Conservation (phyloP, 2,797 vertebrate genomes). For the Danio tinwini region DNA sequence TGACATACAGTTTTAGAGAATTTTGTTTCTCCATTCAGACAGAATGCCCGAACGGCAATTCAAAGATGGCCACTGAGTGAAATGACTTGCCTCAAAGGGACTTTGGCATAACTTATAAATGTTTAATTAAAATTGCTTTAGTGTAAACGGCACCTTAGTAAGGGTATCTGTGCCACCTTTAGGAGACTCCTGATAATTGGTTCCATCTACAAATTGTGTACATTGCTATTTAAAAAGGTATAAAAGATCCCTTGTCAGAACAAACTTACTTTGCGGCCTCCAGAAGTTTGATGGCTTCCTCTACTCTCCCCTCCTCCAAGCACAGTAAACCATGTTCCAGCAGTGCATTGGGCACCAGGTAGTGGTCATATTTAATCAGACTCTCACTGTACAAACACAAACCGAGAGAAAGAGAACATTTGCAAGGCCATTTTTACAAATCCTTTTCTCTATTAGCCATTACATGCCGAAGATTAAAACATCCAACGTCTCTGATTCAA, state of each 20-base stretch:
- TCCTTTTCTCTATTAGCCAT: not conserved
- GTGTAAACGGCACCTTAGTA: too few relatives aligned
- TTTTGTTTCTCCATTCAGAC: too few relatives aligned
- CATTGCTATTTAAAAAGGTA: not conserved
- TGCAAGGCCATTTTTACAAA: not conserved
- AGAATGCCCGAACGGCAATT: too few relatives aligned
- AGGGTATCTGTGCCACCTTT: not conserved
- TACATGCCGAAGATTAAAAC: not conserved
- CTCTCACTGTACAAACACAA: conserved; percentile 82
- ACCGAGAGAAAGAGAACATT: conserved; percentile 41
- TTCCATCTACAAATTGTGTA: not conserved
- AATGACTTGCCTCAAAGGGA: too few relatives aligned
- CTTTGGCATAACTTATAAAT: too few relatives aligned
- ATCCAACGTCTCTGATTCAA: conserved; percentile 9
- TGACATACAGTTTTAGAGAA: too few relatives aligned
- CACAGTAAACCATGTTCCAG: conserved; percentile 92
- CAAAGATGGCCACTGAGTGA: too few relatives aligned
- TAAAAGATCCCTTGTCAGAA: not conserved
- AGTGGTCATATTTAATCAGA: conserved; percentile 97
- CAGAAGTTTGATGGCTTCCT: conserved; percentile 90
- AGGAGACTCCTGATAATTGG: too few relatives aligned
- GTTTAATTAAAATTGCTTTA: too few relatives aligned
- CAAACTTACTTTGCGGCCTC: conserved; percentile 91
- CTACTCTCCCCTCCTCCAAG: conserved; percentile 85
- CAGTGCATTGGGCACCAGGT: conserved; percentile 94